Base-by-base conservation (phyloP, 1,140 invertebrate species). In the Pseudomyrmex cubaensis region DNA sequence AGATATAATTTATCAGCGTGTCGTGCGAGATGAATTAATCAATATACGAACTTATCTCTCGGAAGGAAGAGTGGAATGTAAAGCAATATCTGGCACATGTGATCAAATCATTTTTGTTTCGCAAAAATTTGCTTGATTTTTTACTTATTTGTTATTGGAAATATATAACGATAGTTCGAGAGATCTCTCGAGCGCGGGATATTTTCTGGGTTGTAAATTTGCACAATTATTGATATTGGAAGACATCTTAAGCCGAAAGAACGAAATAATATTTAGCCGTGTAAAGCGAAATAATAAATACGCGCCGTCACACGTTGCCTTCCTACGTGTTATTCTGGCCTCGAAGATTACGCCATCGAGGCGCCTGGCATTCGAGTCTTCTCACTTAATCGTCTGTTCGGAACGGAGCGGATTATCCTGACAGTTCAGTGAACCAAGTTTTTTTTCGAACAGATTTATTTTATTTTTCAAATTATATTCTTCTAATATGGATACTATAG, bases 321-420 rank as follows among this genome's bases (percentile, higher is more conserved):
- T 50, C 59, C 20, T 46, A 12, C 44, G 17, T 35, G 22, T 75
- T 75, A 75, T 50, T 75, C 57, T n/a, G 13, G 7, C 15, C 59
- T 50, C 44, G 57, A 75, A 7, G 46, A 75, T 75, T 75, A 50
- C 73, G 20, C 10, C 73, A 75, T 63, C 59, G 59, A 1, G 15
- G 44, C n/a, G 5, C 2, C 13, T 25, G 17, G 25, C 17, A 46
- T 75, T 63, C 73, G 17, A 75, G 25, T 12, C 57, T 74, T 63
- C 72, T 63, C 22, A 10, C 22, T 63, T 63, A 50, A 75, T 63
- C 59, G 15, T 63, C 20, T 75, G 10, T 63, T 35, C 48, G 44
- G 44, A 62, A 35, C 57, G 17, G 2, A 17, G 2, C 44, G 15
- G 72, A 48, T 62, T 62, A 74, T 22, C 17, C 13, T 22, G 57